phyloP scores from a whole-genome alignment of 2,888 invertebrate genomes.

The Sarcophaga variegata region DNA sequence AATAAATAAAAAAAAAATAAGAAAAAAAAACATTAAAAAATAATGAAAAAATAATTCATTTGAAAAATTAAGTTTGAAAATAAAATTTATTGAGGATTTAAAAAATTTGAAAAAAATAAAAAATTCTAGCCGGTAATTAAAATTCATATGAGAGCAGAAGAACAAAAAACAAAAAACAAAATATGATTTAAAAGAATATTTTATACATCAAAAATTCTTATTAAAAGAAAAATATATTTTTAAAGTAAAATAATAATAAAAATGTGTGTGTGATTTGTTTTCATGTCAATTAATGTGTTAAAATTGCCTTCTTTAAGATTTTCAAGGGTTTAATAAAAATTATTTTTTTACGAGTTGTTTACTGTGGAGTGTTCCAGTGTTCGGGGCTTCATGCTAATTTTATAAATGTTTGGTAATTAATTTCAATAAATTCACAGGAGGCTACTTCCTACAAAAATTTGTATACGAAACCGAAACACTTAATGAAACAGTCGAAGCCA shows the following conservation, averaged over 20 bases:
- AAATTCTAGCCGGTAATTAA: no score
- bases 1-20: not conserved
- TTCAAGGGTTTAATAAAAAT: no score
- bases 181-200: not conserved
- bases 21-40: not conserved
- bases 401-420: not conserved
- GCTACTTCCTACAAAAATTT: no score
- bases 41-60: not conserved
- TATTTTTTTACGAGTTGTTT: no score
- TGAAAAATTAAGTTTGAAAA: not conserved
- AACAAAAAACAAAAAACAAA: not conserved
- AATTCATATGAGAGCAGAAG: no score
- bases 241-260: not conserved
- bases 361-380: not conserved
- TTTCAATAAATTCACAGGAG: not conserved
- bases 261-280: not conserved
- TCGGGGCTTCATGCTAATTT: not conserved
- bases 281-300: no score
- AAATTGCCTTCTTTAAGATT: not conserved
- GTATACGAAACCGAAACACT: no score
- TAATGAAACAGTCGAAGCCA: not conserved
- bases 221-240: not conserved
- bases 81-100: not conserved
- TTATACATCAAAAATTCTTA: not conserved
- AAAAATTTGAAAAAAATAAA: not conserved